A percentile compares a stretch with the other conserved stretches of the same genome.
phyloP scores from a whole-genome alignment of 1,140 invertebrate species.

The Brachionus calyciflorus region DNA sequence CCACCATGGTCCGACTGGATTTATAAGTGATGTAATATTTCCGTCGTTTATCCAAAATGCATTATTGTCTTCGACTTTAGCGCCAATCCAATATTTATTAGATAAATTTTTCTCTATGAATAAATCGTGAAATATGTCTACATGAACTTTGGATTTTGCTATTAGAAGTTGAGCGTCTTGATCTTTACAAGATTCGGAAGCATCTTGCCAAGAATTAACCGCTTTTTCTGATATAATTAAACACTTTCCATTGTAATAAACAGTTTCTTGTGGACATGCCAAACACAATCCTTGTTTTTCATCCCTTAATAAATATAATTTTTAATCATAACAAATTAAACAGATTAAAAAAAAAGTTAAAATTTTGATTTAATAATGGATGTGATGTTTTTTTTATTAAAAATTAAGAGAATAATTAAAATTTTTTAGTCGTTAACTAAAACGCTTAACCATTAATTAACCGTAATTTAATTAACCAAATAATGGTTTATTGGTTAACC shows the following conservation, averaged over 20 bases:
- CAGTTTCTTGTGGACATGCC: neutral
- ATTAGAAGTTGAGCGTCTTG: neutral
- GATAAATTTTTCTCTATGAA: neutral
- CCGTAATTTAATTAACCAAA: no score
- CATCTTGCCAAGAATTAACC: neutral
- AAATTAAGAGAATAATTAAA: no score
- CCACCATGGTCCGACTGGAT: neutral
- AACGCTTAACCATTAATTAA: no score
- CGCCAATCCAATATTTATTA: constrained; percentile 10
- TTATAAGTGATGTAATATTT: no score
- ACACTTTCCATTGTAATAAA: neutral
- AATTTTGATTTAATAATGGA: no score
- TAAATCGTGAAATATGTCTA: neutral
- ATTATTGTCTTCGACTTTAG: neutral
- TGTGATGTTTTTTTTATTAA: no score
- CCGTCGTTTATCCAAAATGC: neutral
- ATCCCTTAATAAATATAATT: neutral
- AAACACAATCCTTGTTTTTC: neutral
- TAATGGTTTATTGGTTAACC: no score
- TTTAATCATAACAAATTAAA: no score
- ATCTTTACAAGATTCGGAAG: neutral
- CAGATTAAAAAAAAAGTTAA: no score
- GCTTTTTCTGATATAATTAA: neutral
- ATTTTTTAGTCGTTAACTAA: no score
- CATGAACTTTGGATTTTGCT: neutral